phyloP scores from a whole-genome alignment of 2,113 vertebrate species.

The Todiramphus chloris region DNA sequence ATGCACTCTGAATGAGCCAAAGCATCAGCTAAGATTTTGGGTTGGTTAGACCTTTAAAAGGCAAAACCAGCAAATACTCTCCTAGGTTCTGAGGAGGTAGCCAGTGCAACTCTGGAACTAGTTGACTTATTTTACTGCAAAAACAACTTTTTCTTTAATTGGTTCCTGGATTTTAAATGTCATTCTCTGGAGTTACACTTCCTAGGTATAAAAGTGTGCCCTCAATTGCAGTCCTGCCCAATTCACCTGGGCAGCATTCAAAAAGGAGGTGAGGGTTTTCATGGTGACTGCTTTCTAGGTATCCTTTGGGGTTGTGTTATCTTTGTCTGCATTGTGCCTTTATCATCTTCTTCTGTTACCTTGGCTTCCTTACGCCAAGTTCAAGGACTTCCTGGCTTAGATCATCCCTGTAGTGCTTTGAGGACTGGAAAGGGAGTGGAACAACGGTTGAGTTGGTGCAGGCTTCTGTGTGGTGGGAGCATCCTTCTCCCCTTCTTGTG shows the following conservation, averaged over 20 bases:
- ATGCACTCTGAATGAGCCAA: not conserved
- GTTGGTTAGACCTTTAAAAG: not conserved
- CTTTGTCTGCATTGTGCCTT: not conserved
- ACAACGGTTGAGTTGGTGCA: not conserved
- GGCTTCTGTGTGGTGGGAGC: not conserved
- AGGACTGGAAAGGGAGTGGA: not conserved
- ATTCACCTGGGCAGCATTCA: not conserved
- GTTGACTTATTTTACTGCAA: not conserved
- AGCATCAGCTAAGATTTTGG: not conserved
- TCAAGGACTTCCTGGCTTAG: not conserved
- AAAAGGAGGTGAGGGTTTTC: not conserved
- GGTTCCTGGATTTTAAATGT: not conserved
- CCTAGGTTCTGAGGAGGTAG: not conserved
- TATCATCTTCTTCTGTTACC: not conserved
- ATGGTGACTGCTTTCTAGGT: not conserved
- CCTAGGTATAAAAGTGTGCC: not conserved
- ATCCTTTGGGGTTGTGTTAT: not conserved
- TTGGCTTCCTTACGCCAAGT: not conserved
- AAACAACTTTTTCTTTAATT: not conserved
- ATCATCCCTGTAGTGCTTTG: not conserved
- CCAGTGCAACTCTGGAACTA: not conserved
- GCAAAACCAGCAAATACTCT: not conserved
- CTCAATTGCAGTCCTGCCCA: not conserved
- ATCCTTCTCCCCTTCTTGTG: not conserved
- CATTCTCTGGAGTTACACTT: not conserved